Conservation (phyloP, 1,140 invertebrate species). For the Drosophila simulans region DNA sequence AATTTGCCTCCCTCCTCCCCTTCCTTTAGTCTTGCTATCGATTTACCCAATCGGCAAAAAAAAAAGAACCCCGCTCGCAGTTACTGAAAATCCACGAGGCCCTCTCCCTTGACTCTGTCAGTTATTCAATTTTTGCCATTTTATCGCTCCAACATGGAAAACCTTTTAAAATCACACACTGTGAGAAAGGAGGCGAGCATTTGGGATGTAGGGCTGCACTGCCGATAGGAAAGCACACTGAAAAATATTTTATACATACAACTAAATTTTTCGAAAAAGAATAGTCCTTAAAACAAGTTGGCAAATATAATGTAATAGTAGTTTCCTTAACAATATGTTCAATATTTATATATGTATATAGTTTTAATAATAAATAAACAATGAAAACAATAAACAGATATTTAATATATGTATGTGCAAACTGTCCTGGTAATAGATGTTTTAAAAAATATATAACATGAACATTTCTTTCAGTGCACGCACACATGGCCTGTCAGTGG, state of each 20-base stretch:
- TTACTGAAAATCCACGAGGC: slow-evolving; percentile 11
- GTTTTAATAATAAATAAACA: too few relatives aligned
- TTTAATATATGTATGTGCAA: too few relatives aligned
- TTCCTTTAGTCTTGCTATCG: slow-evolving; percentile 13
- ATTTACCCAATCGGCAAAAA: slow-evolving; percentile 44
- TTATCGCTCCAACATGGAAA: slow-evolving; percentile 73
- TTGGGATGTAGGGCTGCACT: neutral
- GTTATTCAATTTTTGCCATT: slow-evolving; percentile 77
- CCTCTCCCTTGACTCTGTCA: slow-evolving; percentile 44
- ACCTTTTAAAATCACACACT: slow-evolving; percentile 73
- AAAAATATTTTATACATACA: neutral
- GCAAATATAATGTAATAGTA: too few relatives aligned
- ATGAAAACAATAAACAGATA: neutral
- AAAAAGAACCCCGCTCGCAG: neutral
- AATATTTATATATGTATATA: too few relatives aligned
- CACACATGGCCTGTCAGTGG: slow-evolving; percentile 29
- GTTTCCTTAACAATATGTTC: too few relatives aligned
- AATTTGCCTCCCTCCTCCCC: neutral
- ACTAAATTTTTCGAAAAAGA: too few relatives aligned
- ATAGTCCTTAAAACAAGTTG: too few relatives aligned
- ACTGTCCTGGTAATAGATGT: too few relatives aligned
- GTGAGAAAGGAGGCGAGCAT: slow-evolving; percentile 2
- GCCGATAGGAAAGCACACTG: neutral
- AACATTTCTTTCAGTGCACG: slow-evolving; percentile 5
- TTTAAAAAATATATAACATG: too few relatives aligned